phyloP scores from a whole-genome alignment of 2,113 vertebrate species.

The Hepsetus odoe region DNA sequence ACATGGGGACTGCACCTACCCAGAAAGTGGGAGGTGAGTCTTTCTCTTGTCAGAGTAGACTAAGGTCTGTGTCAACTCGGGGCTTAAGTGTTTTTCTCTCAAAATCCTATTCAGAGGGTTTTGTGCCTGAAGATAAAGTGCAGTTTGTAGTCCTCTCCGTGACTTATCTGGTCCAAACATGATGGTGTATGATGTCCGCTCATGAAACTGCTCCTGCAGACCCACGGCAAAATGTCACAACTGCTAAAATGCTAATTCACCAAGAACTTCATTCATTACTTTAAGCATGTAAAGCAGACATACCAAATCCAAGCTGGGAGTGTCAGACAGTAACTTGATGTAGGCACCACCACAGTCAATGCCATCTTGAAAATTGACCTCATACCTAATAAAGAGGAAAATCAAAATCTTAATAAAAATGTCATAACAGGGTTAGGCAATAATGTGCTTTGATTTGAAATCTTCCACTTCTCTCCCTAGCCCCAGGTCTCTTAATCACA shows the following conservation, averaged over 20 bases:
- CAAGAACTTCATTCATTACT: neutral
- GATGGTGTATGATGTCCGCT: conserved; percentile 92
- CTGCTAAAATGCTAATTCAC: conserved; percentile 47
- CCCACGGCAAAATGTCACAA: conserved; percentile 55
- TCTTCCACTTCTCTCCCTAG: no score
- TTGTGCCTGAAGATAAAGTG: conserved; percentile 97
- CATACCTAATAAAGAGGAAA: conserved; percentile 83
- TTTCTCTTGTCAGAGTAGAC: conserved; percentile 94
- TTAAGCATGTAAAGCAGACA: conserved; percentile 39
- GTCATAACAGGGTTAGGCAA: no score
- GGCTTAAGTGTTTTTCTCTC: conserved; percentile 97
- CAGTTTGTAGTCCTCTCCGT: conserved; percentile 97
- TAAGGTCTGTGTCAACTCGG: conserved; percentile 89
- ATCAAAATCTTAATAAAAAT: no score
- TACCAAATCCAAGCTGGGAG: conserved; percentile 84
- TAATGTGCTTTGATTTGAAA: no score
- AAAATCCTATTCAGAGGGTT: conserved; percentile 89
- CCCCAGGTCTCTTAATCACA: neutral
- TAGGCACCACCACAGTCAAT: conserved; percentile 98
- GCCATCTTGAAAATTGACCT: conserved; percentile 98
- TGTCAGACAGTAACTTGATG: conserved; percentile 91
- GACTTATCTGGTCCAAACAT: conserved; percentile 99
- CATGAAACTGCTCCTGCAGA: conserved; percentile 87
- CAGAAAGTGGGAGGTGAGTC: conserved; percentile 94
- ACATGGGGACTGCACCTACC: conserved; percentile 67